Conservation (phyloP, 2,113 vertebrate species). For the Etheostoma cragini region DNA sequence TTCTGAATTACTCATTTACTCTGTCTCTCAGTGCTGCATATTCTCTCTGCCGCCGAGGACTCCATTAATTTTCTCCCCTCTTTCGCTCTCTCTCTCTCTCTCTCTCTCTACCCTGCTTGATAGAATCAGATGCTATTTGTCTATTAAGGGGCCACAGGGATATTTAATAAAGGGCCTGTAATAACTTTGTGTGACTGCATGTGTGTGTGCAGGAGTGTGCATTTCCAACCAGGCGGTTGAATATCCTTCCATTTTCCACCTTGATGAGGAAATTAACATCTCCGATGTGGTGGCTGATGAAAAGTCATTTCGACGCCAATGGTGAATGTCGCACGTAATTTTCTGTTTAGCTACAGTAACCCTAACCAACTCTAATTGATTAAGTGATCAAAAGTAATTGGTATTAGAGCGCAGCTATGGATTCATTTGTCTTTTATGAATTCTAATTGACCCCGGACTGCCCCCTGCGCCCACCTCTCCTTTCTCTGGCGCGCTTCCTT, state of each 20-base stretch:
- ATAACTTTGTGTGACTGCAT: conserved; percentile 60
- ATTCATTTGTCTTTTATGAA: conserved; percentile 85
- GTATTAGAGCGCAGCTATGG: conserved; percentile 77
- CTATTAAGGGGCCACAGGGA: conserved; percentile 75
- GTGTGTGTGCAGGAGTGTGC: conserved; percentile 46
- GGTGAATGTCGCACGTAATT: conserved; percentile 79
- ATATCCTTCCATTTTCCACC: conserved; percentile 73
- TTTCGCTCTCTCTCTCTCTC: conserved; percentile 35
- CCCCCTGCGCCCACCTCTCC: conserved; percentile 53
- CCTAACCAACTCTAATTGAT: conserved; percentile 84
- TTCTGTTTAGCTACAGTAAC: conserved; percentile 81
- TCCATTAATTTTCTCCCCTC: conserved; percentile 69
- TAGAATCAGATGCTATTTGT: conserved; percentile 82
- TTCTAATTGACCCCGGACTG: conserved; percentile 79
- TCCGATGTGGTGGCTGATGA: conserved; percentile 74
- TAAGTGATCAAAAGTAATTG: conserved; percentile 85
- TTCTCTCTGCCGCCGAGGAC: conserved; percentile 66
- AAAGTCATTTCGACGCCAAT: conserved; percentile 67
- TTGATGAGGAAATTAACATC: conserved; percentile 82
- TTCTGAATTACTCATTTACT: conserved; percentile 80
- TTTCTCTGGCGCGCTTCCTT: conserved; percentile 10
- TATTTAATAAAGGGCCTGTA: conserved; percentile 80
- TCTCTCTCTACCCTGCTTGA: conserved; percentile 64
- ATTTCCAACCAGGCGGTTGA: conserved; percentile 42
- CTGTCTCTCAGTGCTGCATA: conserved; percentile 68